Evolutionary conservation across 1,140 invertebrate genomes (phyloP).

Genomic region (Heliconius hermathena): DNA sequence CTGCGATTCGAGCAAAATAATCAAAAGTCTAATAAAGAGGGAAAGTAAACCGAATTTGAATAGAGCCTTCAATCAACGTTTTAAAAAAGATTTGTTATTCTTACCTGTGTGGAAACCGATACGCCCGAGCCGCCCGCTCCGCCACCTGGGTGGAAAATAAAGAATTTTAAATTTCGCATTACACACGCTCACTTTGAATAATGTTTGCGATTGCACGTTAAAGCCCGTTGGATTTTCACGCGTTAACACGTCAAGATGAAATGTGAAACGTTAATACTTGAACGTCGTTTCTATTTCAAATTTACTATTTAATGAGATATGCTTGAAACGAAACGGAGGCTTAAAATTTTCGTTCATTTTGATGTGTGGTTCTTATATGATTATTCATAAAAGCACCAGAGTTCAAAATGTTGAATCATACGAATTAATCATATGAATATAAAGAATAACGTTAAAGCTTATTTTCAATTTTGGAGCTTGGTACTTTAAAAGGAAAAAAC

Average conservation of each 20-base stretch:
- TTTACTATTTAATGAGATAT: not conserved
- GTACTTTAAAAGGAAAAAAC: no score
- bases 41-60: slow-evolving; percentile 2
- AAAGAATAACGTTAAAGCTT: no score
- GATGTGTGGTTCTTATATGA: not conserved
- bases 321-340: not conserved
- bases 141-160: slow-evolving; percentile 55
- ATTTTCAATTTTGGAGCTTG: no score
- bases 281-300: not conserved
- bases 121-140: slow-evolving; percentile 57
- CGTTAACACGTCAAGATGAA: not conserved
- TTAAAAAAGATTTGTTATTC: slow-evolving; percentile 27
- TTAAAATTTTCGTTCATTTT: not conserved
- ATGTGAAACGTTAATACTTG: not conserved
- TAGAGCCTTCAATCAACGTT: slow-evolving; percentile 14
- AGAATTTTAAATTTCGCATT: slow-evolving; percentile 14
- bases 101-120: slow-evolving; percentile 72
- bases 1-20: not conserved
- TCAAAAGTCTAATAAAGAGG: slow-evolving; percentile 6
- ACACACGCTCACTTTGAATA: slow-evolving; percentile 2
- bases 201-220: not conserved
- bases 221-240: not conserved
- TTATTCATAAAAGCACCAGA: no score
- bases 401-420: no score
- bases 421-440: no score